These are phyloP conservation scores for Hecatera dysodea DNA, from an alignment of 2,888 invertebrate genomes.

Conservation along the genomic window DNA sequence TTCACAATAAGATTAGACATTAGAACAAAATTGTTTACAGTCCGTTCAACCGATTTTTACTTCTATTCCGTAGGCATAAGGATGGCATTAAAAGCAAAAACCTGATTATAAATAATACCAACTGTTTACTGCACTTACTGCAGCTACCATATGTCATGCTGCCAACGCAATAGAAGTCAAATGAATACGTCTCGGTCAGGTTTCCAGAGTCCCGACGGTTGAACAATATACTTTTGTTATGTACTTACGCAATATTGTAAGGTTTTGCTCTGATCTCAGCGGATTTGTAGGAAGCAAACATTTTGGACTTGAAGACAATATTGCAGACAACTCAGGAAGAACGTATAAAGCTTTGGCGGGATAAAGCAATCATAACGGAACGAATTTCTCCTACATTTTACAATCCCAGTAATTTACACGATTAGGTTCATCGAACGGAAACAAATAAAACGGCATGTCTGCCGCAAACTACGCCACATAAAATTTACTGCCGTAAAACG, in stretches of 20 bases:
- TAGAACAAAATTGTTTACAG: no score
- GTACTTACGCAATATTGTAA: conserved; percentile 10
- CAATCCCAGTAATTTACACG: background rate
- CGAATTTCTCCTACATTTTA: background rate
- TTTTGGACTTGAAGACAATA: conserved; percentile 17
- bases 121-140: no score
- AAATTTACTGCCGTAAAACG: conserved; percentile 39
- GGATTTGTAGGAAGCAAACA: conserved; percentile 15
- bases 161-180: no score
- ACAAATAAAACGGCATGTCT: conserved; percentile 2
- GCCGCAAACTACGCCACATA: conserved; percentile 6
- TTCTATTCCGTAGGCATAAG: no score
- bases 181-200: background rate
- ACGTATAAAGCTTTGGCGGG: conserved; percentile 3
- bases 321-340: conserved; percentile 6
- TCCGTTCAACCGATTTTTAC: no score
- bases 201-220: conserved; percentile 8
- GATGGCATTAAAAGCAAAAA: no score
- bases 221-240: conserved; percentile 37
- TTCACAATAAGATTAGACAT: no score
- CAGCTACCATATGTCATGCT: no score
- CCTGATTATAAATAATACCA: no score
- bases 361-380: conserved; percentile 4
- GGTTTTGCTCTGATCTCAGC: conserved; percentile 7
- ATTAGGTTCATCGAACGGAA: conserved; percentile 3